Evolutionary conservation across 2,797 vertebrate species (phyloP).

Genomic region (Chrosomus eos): DNA sequence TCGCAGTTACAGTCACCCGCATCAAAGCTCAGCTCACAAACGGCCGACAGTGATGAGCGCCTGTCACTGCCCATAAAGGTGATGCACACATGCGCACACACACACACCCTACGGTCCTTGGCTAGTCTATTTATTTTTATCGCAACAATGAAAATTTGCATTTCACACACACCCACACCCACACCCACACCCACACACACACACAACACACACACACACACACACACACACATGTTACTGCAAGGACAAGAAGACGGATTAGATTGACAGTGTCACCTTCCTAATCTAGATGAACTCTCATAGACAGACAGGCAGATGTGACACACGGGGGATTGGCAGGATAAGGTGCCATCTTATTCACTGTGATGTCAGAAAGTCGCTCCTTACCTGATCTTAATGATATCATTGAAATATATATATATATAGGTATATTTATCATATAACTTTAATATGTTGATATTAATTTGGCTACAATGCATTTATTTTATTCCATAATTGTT

Average conservation of each 20-base stretch:
- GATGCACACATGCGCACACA: conserved; percentile 64
- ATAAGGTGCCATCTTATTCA: conserved; percentile 30
- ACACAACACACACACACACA: conserved; percentile 13
- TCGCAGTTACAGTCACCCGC: conserved; percentile 78
- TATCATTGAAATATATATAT: too few species aligned
- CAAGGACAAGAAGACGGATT: conserved; percentile 64
- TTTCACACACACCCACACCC: conserved; percentile 64
- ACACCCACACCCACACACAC: conserved; percentile 5
- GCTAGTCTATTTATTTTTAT: conserved; percentile 85
- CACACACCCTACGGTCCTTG: conserved; percentile 72
- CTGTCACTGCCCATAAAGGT: conserved; percentile 82
- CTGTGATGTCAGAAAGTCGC: conserved; percentile 18
- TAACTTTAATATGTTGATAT: neutral
- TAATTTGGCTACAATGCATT: neutral
- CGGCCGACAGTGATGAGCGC: conserved; percentile 81
- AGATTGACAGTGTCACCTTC: conserved; percentile 65
- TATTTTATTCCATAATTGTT: neutral
- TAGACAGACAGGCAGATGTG: conserved; percentile 48
- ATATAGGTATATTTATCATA: too few species aligned
- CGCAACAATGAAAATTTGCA: conserved; percentile 84
- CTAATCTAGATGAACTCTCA: conserved; percentile 56
- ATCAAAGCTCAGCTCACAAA: conserved; percentile 77
- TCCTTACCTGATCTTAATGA: neutral
- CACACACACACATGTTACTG: conserved; percentile 69
- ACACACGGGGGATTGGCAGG: conserved; percentile 14